Conservation (phyloP, 2,888 invertebrate species). For the Drosophila macrothrix region DNA sequence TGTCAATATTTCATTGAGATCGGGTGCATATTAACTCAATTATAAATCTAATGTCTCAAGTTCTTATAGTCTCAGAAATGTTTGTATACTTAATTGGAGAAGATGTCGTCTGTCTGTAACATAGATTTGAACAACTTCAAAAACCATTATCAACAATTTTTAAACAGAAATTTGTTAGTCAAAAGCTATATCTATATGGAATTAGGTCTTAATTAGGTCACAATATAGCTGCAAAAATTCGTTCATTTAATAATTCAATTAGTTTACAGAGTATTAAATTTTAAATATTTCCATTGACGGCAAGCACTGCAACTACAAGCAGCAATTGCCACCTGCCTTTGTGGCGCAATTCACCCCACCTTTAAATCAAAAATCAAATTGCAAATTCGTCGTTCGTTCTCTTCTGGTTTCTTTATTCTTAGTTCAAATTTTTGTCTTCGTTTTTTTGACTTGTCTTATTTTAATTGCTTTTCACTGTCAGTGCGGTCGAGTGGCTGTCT, state of each 20-base stretch:
- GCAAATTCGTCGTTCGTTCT: slow-evolving; percentile 9
- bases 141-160: neutral
- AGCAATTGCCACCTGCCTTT: slow-evolving; percentile 15
- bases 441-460: slow-evolving; percentile 52
- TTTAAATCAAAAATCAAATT: slow-evolving; percentile 27
- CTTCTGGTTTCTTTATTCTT: neutral
- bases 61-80: neutral
- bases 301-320: slow-evolving; percentile 14
- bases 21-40: neutral
- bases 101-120: neutral
- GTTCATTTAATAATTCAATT: neutral
- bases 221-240: neutral
- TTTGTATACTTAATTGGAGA: neutral
- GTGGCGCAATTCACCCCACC: neutral
- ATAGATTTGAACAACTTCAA: neutral
- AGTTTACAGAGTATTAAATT: neutral
- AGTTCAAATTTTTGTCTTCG: slow-evolving; percentile 3
- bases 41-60: neutral
- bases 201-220: neutral
- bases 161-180: neutral
- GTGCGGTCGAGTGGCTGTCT: slow-evolving; percentile 57
- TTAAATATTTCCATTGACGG: neutral
- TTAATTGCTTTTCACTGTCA: slow-evolving; percentile 75
- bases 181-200: neutral
- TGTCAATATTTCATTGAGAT: neutral